These are phyloP conservation scores for Globia sparganii DNA, from an alignment of 2,888 invertebrate genomes.

Conservation along the genomic window DNA sequence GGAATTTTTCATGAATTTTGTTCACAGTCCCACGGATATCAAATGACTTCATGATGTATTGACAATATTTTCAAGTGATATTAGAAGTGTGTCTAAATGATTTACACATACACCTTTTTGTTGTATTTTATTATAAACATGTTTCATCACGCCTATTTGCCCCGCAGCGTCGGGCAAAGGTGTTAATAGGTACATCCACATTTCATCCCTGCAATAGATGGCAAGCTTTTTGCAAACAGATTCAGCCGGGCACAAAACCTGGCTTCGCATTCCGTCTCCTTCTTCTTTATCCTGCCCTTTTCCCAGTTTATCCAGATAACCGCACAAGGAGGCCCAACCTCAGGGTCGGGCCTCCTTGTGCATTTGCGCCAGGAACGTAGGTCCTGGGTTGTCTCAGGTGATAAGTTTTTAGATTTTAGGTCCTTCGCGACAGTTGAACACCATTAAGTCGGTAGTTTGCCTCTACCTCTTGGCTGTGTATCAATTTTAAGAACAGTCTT, in stretches of 20 bases:
- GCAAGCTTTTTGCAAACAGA: not conserved
- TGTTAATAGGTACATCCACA: not conserved
- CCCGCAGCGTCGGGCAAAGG: not conserved
- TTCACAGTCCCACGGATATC: not conserved
- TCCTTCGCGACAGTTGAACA: no score
- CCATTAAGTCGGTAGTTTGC: no score
- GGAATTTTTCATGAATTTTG: slow-evolving; percentile 25
- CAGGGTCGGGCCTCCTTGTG: no score
- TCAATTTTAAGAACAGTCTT: no score
- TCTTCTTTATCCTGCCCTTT: no score
- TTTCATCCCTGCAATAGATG: not conserved
- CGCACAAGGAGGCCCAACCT: no score
- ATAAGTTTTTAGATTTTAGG: no score
- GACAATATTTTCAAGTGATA: not conserved
- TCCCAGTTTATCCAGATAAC: no score
- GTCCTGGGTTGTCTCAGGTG: no score
- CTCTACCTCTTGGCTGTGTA: no score
- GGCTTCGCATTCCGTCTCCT: not conserved
- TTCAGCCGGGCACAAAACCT: not conserved
- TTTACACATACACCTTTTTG: not conserved
- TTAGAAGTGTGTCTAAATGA: not conserved
- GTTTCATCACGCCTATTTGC: not conserved
- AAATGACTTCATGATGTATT: not conserved
- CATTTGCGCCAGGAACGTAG: no score
- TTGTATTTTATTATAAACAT: not conserved